Evolutionary conservation across 2,797 vertebrate genomes (phyloP), one percentile per base, ranked within the genome.

Genomic region (Typhlichthys subterraneus): DNA sequence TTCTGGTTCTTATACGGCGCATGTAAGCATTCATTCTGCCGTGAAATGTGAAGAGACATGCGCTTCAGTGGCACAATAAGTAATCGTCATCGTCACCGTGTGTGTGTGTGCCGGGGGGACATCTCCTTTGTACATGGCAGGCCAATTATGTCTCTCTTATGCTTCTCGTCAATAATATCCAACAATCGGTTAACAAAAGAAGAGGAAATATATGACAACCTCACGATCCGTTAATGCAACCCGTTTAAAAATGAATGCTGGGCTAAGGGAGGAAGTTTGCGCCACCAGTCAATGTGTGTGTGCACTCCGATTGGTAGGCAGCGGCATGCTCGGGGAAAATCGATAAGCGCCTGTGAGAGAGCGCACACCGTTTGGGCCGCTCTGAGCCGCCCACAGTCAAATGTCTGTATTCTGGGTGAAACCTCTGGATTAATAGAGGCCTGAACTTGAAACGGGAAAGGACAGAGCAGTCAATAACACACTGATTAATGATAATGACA

Each of bases 401-500:
- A 81, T 82, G 85, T 90, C 86, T 86, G 88, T 85, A 83, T 91
- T 90, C 81, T 81, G 85, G 81, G 83, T 81, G 81, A 88, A 88
- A 90, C 86, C 81, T 92, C 87, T 91, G 90, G 89, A 92, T 93
- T 93, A 92, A 90, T 85, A 83, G 76, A 93, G 88, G 85, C 84
- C 86, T 94, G 93, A 95, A 94, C 92, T 93, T 93, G 91, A 94
- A 84, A 92, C 85, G 79, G 78, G 72, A 92, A 93, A 94, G 90
- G 90, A 92, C 89, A 88, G 87, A 90, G 79, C 80, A 93, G 94
- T 96, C 94, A 93, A 95, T 95, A 93, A 87, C 87, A 78, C 84
- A 88, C 92, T 94, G 93, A 95, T 95, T 94, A 94, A 93, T 91
- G 91, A 91, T 91, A 93, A 84, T 91, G 91, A 92, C 91, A 94